phyloP scores from a whole-genome alignment of 2,797 vertebrate genomes.

The Pteropus rufus region DNA sequence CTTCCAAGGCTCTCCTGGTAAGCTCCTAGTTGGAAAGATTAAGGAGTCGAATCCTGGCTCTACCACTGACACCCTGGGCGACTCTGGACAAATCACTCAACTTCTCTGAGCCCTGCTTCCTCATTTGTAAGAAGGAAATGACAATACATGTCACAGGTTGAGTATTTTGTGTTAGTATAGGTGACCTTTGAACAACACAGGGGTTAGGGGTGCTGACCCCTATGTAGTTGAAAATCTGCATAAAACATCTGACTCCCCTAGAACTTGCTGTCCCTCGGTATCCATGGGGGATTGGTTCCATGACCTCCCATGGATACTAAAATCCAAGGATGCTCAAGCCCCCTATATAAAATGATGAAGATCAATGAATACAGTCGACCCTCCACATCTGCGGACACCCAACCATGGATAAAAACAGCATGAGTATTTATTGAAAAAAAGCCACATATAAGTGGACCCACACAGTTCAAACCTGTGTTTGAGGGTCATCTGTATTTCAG shows the following conservation, averaged over 20 bases:
- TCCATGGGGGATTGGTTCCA: not conserved
- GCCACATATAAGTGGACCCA: not conserved
- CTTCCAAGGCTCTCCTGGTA: not conserved
- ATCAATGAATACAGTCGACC: not conserved
- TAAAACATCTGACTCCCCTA: not conserved
- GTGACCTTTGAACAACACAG: not conserved
- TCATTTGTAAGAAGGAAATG: not conserved
- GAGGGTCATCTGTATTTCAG: not conserved
- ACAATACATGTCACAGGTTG: not conserved
- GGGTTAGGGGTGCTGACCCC: no score
- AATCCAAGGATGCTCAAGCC: not conserved
- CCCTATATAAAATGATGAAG: not conserved
- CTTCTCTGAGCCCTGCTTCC: not conserved
- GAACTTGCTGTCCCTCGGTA: not conserved
- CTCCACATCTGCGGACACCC: not conserved
- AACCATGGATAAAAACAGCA: not conserved
- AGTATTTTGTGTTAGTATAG: not conserved
- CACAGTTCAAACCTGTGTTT: not conserved
- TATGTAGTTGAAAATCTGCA: not conserved
- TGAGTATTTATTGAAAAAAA: not conserved
- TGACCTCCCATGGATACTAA: not conserved
- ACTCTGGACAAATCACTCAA: not conserved
- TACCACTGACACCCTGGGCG: no score
- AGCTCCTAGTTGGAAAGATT: not conserved
- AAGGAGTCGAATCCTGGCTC: not conserved